Evolutionary conservation across 2,888 invertebrate genomes (phyloP).

Genomic region (Ennomos erosarius): DNA sequence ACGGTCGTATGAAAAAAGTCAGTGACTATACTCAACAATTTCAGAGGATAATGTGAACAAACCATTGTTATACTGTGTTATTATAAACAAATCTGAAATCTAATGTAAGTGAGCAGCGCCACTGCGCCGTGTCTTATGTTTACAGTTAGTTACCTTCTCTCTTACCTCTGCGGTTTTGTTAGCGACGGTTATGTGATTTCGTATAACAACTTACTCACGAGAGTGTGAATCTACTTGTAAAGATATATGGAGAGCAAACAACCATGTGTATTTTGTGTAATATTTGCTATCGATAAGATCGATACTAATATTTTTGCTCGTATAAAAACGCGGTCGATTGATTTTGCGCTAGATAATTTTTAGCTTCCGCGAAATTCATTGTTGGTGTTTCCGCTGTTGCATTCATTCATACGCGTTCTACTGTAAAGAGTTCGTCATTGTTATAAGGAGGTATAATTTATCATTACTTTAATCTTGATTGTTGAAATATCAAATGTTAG

Average conservation of each 20-base stretch:
- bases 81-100: constrained; percentile 29
- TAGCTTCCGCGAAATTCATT: constrained; percentile 14
- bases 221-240: background rate
- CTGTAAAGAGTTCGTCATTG: background rate
- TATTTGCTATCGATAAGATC: constrained; percentile 3
- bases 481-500: too few relatives aligned
- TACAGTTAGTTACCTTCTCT: constrained; percentile 6
- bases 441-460: too few relatives aligned
- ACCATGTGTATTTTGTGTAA: background rate
- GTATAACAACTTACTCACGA: background rate
- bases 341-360: constrained; percentile 16
- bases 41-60: constrained; percentile 32
- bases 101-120: constrained; percentile 12
- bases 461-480: too few relatives aligned
- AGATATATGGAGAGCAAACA: background rate
- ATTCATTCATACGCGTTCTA: constrained; percentile 9
- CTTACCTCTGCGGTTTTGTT: background rate
- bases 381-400: constrained; percentile 9
- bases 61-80: constrained; percentile 31
- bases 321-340: constrained; percentile 6
- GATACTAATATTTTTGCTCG: background rate
- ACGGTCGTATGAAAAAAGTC: constrained; percentile 52
- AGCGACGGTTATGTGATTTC: constrained; percentile 7
- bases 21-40: constrained; percentile 39
- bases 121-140: constrained; percentile 1